A percentile compares a stretch with the other conserved stretches of the same genome.
Conservation (phyloP, 2,888 invertebrate genomes). For the Cabera pusaria region DNA sequence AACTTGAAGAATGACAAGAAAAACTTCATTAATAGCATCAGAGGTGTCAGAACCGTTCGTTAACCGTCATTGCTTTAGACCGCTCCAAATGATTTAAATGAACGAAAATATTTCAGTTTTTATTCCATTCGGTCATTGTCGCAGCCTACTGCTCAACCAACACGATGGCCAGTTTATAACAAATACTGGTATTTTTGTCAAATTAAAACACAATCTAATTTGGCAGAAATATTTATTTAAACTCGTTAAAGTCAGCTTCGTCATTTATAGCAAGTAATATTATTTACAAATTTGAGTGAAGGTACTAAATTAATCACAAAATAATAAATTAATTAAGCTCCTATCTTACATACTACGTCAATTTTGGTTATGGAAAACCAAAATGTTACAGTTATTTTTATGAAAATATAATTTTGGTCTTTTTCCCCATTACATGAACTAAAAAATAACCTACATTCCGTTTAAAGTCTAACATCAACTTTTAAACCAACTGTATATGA, state of each 20-base stretch:
- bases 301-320: constrained; percentile 75
- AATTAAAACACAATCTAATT: constrained; percentile 66
- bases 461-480: constrained; percentile 63
- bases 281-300: constrained; percentile 78
- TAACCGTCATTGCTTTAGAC: constrained; percentile 48
- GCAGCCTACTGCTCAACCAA: constrained; percentile 18
- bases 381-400: constrained; percentile 47
- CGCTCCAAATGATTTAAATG: constrained; percentile 52
- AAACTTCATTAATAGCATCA: constrained; percentile 47
- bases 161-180: too few species aligned
- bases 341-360: constrained; percentile 64
- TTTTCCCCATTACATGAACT: constrained; percentile 54
- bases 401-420: constrained; percentile 62
- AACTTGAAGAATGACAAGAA: constrained; percentile 46
- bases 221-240: constrained; percentile 83
- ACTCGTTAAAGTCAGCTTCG: constrained; percentile 78
- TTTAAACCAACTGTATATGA: constrained; percentile 52
- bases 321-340: constrained; percentile 74
- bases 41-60: constrained; percentile 60
- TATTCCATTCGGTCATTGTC: constrained; percentile 29
- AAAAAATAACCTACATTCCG: constrained; percentile 52
- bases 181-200: constrained; percentile 22
- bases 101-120: constrained; percentile 48
- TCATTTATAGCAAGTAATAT: constrained; percentile 73
- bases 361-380: constrained; percentile 71